Conservation (phyloP, 2,888 invertebrate species). For the Sarcophaga carnaria region DNA sequence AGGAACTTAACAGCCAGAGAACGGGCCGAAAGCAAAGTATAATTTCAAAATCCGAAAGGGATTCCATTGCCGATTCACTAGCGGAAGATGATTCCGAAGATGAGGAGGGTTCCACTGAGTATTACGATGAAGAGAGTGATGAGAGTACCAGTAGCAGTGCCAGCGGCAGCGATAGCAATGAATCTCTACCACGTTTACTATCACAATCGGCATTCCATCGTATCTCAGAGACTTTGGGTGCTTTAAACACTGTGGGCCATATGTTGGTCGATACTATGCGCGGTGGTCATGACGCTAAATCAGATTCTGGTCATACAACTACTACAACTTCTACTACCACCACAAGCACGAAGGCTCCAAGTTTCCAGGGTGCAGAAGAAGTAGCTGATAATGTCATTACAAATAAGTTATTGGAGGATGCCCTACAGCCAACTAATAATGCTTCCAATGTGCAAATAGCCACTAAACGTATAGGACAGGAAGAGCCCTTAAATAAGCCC, state of each 20-base stretch:
- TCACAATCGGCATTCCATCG: conserved; percentile 85
- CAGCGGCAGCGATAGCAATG: conserved; percentile 75
- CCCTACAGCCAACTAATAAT: conserved; percentile 71
- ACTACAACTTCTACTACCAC: conserved; percentile 10
- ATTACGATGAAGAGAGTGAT: conserved; percentile 77
- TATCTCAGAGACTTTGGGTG: conserved; percentile 87
- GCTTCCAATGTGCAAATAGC: conserved; percentile 70
- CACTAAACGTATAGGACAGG: conserved; percentile 75
- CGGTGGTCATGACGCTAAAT: conserved; percentile 77
- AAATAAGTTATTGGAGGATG: conserved; percentile 69
- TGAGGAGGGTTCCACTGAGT: conserved; percentile 75
- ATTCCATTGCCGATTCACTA: conserved; percentile 47
- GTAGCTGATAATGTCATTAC: conserved; percentile 69
- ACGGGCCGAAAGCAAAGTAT: conserved; percentile 61
- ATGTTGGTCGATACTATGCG: conserved; percentile 92
- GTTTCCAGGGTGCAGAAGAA: conserved; percentile 15
- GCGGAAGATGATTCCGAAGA: conserved; percentile 67
- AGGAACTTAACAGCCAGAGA: conserved; percentile 47
- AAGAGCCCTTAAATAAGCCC: conserved; percentile 70
- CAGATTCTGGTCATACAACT: conserved; percentile 11
- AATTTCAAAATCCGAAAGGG: conserved; percentile 50
- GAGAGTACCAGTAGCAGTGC: conserved; percentile 73
- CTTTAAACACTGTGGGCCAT: conserved; percentile 92
- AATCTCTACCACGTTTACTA: conserved; percentile 82
- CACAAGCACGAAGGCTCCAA: conserved; percentile 20